Percentiles rank a stretch among this genome's conserved stretches.
Conservation (phyloP, 2,888 invertebrate species). For the Agrochola lychnidis region DNA sequence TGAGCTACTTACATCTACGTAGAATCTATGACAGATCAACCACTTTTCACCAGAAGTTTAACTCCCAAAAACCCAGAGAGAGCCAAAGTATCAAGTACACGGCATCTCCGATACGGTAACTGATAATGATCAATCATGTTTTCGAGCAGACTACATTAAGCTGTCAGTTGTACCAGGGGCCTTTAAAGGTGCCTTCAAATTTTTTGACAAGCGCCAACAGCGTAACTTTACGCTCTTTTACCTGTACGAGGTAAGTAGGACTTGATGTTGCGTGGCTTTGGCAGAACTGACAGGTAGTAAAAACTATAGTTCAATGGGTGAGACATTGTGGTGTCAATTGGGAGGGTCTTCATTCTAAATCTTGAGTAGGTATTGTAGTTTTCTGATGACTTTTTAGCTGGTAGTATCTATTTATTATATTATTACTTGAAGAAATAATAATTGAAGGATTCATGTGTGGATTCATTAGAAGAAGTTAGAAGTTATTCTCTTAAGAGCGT, state of each 20-base stretch:
- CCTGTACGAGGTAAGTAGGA: constrained; percentile 37
- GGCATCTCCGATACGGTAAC: constrained; percentile 47
- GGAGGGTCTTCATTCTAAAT: not conserved
- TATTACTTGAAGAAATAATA: not conserved
- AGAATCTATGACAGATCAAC: not conserved
- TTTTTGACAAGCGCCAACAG: constrained; percentile 62
- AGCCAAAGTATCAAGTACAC: constrained; percentile 18
- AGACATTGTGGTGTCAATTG: constrained; percentile 16
- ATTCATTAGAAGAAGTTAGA: too few relatives aligned
- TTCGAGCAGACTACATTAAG: constrained; percentile 56
- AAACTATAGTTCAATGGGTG: constrained; percentile 15
- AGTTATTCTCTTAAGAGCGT: too few relatives aligned
- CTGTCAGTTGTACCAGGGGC: constrained; percentile 56
- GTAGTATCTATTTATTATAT: not conserved
- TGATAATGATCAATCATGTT: constrained; percentile 66
- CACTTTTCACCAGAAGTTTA: not conserved
- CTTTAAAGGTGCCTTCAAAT: constrained; percentile 48
- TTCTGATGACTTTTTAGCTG: not conserved
- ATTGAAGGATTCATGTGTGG: too few relatives aligned
- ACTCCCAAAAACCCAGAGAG: not conserved
- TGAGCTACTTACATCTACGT: not conserved
- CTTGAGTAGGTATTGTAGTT: not conserved
- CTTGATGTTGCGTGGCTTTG: constrained; percentile 21
- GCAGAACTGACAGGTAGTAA: not conserved
- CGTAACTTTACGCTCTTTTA: constrained; percentile 53